Evolutionary conservation across 2,113 vertebrate genomes (phyloP), one percentile per base, ranked within the genome.

Genomic region (Pedionomus torquatus): DNA sequence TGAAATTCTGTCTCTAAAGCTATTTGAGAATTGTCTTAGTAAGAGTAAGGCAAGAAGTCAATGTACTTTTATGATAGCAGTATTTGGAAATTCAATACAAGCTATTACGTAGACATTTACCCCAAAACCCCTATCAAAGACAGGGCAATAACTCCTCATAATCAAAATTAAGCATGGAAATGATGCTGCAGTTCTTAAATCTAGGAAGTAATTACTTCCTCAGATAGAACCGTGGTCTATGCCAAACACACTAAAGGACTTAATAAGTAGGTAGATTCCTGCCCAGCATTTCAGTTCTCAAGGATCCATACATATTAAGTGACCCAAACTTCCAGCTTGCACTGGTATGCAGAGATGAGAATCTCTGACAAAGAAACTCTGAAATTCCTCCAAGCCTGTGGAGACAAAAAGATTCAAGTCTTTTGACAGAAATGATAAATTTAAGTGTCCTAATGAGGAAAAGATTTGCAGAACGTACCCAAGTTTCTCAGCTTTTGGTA

Each of bases 81-180:
- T 30, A 80, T 35, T 19, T 55, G 43, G n/a, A 78, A 86, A 87
- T 58, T 48, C 37, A 58, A 37, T 21, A 66, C 5, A 33, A 81
- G n/a, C 12, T 39, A 28, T 41, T 48, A 66, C 1, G 10, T 1
- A 49, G 20, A 81, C 33, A 44, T 66, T 66, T 52, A 68, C 19
- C 18, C 33, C 41, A 49, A 70, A 81, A 44, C 5, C 7, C 17
- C 24, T 60, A 7, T 5, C 17, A 82, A 87, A 87, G n/a, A 52
- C 1, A 60, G 21, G 0, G 60, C n/a, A 63, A 0, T 54, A 77
- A 68, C 41, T 83, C n/a, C 43, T 37, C 5, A 60, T 17, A 13
- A 39, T 37, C 43, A 69, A 75, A 95, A 83, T 5, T n/a, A 70
- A 63, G 44, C 31, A 63, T 23, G 63, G 55, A 74, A 95, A 81